Evolutionary conservation across 2,113 vertebrate genomes (phyloP).

Genomic region (Megaceryle torquata): DNA sequence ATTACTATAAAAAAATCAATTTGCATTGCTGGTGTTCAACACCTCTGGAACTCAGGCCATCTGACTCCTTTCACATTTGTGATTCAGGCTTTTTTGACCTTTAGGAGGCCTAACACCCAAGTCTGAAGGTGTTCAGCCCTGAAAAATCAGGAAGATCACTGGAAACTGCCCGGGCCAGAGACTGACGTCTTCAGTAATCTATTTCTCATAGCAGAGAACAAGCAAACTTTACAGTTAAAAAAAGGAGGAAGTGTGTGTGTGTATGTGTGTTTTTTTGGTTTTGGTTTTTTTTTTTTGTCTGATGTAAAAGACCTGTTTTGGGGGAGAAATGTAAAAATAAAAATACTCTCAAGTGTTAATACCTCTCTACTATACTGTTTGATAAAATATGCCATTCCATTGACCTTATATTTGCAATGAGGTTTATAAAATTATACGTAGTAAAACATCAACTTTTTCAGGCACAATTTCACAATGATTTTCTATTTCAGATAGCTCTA

Average conservation of each 20-base stretch:
- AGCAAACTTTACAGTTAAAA: not conserved
- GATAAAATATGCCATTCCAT: not conserved
- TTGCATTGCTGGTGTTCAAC: not conserved
- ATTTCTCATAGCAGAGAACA: not conserved
- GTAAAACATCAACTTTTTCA: slow-evolving; percentile 14
- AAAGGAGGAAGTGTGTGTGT: not conserved
- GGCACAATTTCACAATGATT: slow-evolving; percentile 7
- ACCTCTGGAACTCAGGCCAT: not conserved
- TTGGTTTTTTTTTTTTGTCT: not conserved
- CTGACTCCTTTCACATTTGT: not conserved
- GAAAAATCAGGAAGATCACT: not conserved
- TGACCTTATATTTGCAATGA: not conserved
- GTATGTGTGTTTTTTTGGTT: not conserved
- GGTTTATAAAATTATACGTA: slow-evolving; percentile 11
- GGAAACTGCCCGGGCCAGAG: not conserved
- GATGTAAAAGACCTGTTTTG: not conserved
- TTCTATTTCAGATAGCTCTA: not conserved
- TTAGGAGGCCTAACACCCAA: not conserved
- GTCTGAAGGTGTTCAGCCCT: not conserved
- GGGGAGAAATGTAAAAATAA: not conserved
- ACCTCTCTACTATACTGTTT: not conserved
- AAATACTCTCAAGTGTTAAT: not conserved
- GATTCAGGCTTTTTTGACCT: not conserved
- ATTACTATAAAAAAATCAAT: not conserved
- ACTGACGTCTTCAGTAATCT: not conserved